Evolutionary conservation across 2,113 vertebrate species (phyloP), one percentile per base, ranked within the genome.

Genomic region (Oxyura jamaicensis): DNA sequence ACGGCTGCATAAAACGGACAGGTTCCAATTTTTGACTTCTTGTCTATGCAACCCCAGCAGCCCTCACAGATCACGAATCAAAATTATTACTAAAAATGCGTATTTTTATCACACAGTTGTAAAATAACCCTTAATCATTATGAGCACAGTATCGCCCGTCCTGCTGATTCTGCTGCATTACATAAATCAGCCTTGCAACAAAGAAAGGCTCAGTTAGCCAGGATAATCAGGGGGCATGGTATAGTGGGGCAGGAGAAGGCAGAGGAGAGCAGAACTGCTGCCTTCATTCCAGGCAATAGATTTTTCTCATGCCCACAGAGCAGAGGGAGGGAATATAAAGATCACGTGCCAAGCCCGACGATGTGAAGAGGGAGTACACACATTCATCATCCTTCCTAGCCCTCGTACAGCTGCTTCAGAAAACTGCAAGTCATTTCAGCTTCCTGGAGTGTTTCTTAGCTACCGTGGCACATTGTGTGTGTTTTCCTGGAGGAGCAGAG

Each of bases 391-490:
- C 62, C 11, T 77, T 67, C 56, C 17, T 8, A 63, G 86, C 83
- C 39, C 36, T 80, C 0, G 3, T 31, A 17, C 33, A 52, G 14
- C n/a, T 0, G 31, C 91, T 66, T 26, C 87, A 41, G 73, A 87
- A 97, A 95, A 92, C 59, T 96, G 95, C 95, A 97, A 95, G 94
- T 96, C 94, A 95, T 94, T 71, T 52, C 79, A 83, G 83, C 88
- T 68, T 72, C 67, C 77, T 77, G 26, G 7, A 28, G 62, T 41
- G 3, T 2, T 17, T 9, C 83, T n/a, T 15, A 84, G 83, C 91
- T 72, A 33, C 3, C 0, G 0, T 7, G 41, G 59, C 60, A 63
- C 22, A 7, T 3, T 59, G 21, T 1, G 0, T 63, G 41, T 5
- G 1, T 33, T 68, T 6, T 83, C 74, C 62, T 76, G 58, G 48